Conservation (phyloP, 1,140 invertebrate genomes). For the Lepidurus apus region DNA sequence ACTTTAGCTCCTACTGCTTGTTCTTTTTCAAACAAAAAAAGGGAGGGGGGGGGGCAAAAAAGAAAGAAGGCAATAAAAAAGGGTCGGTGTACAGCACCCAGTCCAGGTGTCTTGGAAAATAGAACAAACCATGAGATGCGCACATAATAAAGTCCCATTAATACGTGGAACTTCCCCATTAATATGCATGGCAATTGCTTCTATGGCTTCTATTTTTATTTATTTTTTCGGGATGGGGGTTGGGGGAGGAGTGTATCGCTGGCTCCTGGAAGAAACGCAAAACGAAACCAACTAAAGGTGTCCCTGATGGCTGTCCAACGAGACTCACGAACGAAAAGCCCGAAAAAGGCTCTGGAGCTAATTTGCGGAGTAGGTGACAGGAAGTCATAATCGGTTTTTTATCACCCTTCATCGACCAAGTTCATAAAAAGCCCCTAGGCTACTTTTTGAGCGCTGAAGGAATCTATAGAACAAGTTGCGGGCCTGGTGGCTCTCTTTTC, state of each 20-base stretch:
- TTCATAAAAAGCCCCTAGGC: neutral
- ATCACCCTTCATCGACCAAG: slow-evolving; percentile 18
- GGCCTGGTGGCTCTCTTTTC: neutral
- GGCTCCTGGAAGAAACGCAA: slow-evolving; percentile 3
- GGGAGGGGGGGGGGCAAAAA: neutral
- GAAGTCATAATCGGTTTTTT: slow-evolving; percentile 20
- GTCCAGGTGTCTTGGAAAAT: neutral
- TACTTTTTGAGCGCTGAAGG: neutral
- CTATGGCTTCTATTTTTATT: neutral
- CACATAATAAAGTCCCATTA: neutral
- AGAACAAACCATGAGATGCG: neutral
- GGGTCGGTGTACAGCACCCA: neutral
- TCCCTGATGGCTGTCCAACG: neutral
- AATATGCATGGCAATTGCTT: neutral
- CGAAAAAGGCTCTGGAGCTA: neutral
- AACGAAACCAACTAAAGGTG: slow-evolving; percentile 1
- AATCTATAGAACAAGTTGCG: slow-evolving; percentile 6
- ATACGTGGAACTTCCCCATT: neutral
- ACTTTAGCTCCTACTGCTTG: neutral
- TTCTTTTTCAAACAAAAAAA: neutral
- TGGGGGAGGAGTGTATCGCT: neutral
- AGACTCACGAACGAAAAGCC: neutral
- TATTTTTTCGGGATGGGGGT: too few relatives aligned
- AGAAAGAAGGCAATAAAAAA: neutral
- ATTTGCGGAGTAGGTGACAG: slow-evolving; percentile 18